Base-by-base conservation (phyloP, 2,888 invertebrate genomes). In the Nezara viridula region DNA sequence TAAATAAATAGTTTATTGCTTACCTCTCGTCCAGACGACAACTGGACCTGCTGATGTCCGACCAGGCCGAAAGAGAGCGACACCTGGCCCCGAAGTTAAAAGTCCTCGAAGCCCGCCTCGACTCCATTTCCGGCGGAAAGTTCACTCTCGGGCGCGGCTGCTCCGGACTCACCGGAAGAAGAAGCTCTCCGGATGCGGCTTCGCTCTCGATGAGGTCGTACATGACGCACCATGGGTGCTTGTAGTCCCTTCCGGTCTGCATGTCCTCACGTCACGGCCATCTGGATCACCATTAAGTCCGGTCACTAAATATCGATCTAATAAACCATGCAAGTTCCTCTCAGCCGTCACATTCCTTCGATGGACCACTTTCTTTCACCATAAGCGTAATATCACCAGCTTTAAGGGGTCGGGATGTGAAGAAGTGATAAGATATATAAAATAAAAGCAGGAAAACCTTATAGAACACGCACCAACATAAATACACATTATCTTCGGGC, bases 61-160 rank as follows among this genome's bases (percentile, higher is more conserved):
- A 97, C 97, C 97, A 97, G 66, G 96, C 97, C 92, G 97, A 97
- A 96, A 97, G 96, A 91, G 97, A 97, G 60, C 95, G 94, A 4
- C 95, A 92, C 73, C 92, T 89, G 50, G 91, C 89, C 32, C 95
- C 93, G 92, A 94, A 93, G 89, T 94, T 93, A 37, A 94, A 92
- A 19, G 92, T 92, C 86, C 92, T 92, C 91, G 93, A 93, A 77
- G 93, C 93, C 21, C 94, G 93, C 37, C 94, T 92, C 7, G 91
- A 90, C n/a, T 90, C 91, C 90, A 90, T 91, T 66, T 91, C 91
- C 40, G 92, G 91, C 10, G 91, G 91, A 85, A 91, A 91, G 89
- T 91, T 91, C 60, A 91, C 91, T 40, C 49, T 37, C 21, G 77
- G 50, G 27, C 81, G 27, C 10, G 60, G 89, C 52, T 89, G 86